Base-by-base conservation (phyloP, 1,140 invertebrate genomes). In the Palaemon carinicauda region DNA sequence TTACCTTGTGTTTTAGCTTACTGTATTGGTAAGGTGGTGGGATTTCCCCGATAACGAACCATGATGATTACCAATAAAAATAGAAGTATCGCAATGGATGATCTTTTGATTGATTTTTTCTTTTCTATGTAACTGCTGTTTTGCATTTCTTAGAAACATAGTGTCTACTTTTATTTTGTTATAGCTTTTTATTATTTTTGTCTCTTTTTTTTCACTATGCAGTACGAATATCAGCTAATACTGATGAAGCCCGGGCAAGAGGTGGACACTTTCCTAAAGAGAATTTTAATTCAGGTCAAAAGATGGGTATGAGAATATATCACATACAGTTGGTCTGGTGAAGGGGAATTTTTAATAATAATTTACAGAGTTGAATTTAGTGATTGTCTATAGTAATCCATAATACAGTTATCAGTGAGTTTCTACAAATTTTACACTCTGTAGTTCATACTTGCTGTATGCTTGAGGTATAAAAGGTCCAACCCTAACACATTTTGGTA, bases 211-310 rank as follows among this genome's bases (percentile, higher is more conserved):
- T 69, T 75, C n/a, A 9, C 71, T 31, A 33, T 52, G n/a, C 78
- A 86, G 84, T 86, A 65, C 84, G 71, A 41, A 78, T 86, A 17
- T 71, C 75, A 21, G 60, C 56, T 41, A 60, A 80, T 80, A 80
- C 21, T 86, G 84, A 86, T 73, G 84, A 86, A 52, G 78, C 84
- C 14, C 84, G 84, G n/a, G 80, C 77, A 77, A 79, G 84, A 24
- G 84, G 84, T 27, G 84, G 84, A 27, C 69, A 86, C 84, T 80
- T 73, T 60, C 52, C 84, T 12, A 31, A 53, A 29, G 80, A 73
- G 69, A 86, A 54, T 86, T 77, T 80, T 51, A 53, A 54, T 33
- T 60, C 78, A 51, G 53, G 56, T 21, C 84, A 54, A 41, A 80
- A 73, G 24, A 71, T 29, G 50, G 84, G 84, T 86, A 86, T 69